These are phyloP conservation scores for Caenorhabditis auriculariae DNA, from an alignment of 2,888 invertebrate species.

Conservation along the genomic window DNA sequence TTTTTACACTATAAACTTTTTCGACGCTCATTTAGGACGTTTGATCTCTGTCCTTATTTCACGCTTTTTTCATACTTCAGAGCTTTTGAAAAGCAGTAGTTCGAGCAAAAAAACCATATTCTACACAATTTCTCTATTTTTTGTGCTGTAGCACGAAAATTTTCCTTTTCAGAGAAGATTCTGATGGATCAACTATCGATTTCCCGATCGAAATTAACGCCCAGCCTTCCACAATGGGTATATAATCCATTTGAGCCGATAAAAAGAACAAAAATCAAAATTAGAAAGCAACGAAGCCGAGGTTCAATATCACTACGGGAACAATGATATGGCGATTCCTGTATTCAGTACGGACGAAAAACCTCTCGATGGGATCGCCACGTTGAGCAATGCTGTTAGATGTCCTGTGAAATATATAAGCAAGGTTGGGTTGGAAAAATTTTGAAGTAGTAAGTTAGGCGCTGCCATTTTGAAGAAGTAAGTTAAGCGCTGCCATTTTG, in stretches of 20 bases:
- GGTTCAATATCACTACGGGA: constrained; percentile 31
- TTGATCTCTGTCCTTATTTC: too few relatives aligned
- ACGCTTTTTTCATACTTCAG: too few relatives aligned
- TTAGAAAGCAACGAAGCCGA: constrained; percentile 13
- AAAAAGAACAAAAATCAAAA: neutral
- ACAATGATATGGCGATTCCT: constrained; percentile 24
- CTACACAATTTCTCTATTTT: too few relatives aligned
- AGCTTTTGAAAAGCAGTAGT: too few relatives aligned
- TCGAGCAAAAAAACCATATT: too few relatives aligned
- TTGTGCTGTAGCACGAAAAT: too few relatives aligned
- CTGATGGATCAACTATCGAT: constrained; percentile 30
- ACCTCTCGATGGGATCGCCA: constrained; percentile 47
- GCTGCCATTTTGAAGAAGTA: too few relatives aligned
- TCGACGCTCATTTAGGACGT: too few relatives aligned
- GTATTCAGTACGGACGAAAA: constrained; percentile 43
- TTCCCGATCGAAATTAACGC: constrained; percentile 30
- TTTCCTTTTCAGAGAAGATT: constrained; percentile 10
- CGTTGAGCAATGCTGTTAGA: constrained; percentile 44
- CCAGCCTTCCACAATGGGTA: constrained; percentile 9
- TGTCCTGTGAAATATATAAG: constrained; percentile 52
- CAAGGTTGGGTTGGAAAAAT: too few relatives aligned
- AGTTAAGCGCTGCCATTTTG: too few relatives aligned
- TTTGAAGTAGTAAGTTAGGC: too few relatives aligned
- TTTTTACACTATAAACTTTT: too few relatives aligned
- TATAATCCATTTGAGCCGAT: neutral